phyloP scores from a whole-genome alignment of 2,113 vertebrate species.

The Atlantisia rogersi region DNA sequence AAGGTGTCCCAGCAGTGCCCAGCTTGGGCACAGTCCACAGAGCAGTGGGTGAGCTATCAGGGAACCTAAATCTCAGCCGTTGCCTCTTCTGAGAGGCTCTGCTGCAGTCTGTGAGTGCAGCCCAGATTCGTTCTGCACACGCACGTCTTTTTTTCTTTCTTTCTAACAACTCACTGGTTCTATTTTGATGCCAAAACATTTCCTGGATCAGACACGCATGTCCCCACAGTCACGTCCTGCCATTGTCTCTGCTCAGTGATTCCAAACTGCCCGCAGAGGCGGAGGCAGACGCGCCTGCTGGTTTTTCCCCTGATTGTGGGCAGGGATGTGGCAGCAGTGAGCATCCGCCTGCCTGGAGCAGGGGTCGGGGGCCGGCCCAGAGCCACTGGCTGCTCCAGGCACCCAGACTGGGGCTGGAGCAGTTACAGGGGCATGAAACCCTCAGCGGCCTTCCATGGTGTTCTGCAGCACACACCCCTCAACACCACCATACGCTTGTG shows the following conservation, averaged over 20 bases:
- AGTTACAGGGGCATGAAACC: not conserved
- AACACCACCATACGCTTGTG: not conserved
- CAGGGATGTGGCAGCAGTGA: not conserved
- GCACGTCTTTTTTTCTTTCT: not conserved
- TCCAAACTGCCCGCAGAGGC: not conserved
- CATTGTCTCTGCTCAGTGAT: not conserved
- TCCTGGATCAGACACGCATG: conserved; percentile 19
- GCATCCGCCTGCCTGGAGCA: accelerated
- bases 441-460: accelerated
- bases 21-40: not conserved
- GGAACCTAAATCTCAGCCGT: not conserved
- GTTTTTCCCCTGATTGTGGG: not conserved
- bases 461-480: accelerated
- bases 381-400: not conserved
- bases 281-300: not conserved
- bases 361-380: too few relatives aligned
- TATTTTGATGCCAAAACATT: not conserved
- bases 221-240: conserved; percentile 30
- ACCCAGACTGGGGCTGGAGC: not conserved
- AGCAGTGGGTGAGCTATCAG: not conserved
- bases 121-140: not conserved
- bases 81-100: not conserved
- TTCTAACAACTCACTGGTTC: not conserved
- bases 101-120: not conserved
- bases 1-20: accelerated